A percentile compares a stretch with the other conserved stretches of the same genome.
These are phyloP conservation scores for Lasioglossum pauxillum DNA, from an alignment of 2,888 invertebrate genomes.

Conservation along the genomic window DNA sequence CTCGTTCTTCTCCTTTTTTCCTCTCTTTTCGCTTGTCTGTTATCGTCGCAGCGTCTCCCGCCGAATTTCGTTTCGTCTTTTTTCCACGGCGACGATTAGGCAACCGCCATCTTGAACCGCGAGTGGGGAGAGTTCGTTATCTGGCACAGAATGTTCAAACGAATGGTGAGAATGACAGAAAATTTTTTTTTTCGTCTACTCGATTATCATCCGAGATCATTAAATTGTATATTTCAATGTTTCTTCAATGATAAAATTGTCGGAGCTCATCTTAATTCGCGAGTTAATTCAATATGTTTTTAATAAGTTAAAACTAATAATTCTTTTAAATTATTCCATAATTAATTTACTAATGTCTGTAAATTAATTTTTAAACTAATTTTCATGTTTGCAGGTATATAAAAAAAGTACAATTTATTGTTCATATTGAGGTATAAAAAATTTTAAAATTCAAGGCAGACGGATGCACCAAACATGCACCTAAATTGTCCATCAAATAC, in stretches of 20 bases:
- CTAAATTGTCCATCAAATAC: background rate
- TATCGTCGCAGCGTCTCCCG: conserved; percentile 19
- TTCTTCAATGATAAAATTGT: background rate
- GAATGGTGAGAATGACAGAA: conserved; percentile 27
- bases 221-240: background rate
- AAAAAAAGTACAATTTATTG: background rate
- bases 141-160: conserved; percentile 29
- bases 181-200: background rate
- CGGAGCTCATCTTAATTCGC: background rate
- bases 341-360: too few species aligned
- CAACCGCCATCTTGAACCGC: conserved; percentile 38
- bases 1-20: conserved; percentile 22
- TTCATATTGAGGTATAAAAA: background rate
- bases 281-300: background rate
- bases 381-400: background rate
- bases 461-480: background rate
- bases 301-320: background rate
- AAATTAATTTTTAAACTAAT: too few species aligned
- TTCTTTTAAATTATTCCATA: too few species aligned
- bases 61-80: conserved; percentile 21
- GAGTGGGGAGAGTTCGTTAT: conserved; percentile 41
- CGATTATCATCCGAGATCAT: background rate
- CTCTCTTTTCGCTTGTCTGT: background rate
- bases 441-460: background rate
- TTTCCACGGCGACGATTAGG: conserved; percentile 55